Evolutionary conservation across 2,888 invertebrate species (phyloP).

Genomic region (Sminthurinus aureus): DNA sequence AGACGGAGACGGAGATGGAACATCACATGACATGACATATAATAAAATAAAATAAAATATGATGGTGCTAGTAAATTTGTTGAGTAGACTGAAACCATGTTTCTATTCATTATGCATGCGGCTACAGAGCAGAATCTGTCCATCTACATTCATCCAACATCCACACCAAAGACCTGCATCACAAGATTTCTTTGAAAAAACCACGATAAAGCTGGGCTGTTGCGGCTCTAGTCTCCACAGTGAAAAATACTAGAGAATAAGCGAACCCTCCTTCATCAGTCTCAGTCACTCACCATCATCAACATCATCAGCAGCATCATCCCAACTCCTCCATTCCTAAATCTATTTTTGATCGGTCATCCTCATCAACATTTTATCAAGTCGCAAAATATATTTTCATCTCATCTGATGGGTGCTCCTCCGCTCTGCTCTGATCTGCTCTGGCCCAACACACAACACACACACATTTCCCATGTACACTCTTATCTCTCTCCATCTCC

Average conservation of each 20-base stretch:
- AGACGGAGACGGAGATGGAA: too few species aligned
- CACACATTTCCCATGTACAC: background rate
- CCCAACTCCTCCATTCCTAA: slow-evolving; percentile 36
- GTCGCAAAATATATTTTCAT: background rate
- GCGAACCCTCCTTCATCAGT: slow-evolving; percentile 33
- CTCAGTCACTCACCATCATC: slow-evolving; percentile 31
- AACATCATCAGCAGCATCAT: too few species aligned
- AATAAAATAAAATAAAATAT: background rate
- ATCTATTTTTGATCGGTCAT: slow-evolving; percentile 58
- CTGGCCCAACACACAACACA: background rate
- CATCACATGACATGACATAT: background rate
- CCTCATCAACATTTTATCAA: slow-evolving; percentile 42
- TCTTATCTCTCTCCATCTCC: background rate
- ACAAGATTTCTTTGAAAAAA: too few species aligned
- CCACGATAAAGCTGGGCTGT: too few species aligned
- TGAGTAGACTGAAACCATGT: slow-evolving; percentile 1
- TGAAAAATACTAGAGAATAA: slow-evolving; percentile 8
- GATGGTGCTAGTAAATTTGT: slow-evolving; percentile 16
- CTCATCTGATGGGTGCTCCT: too few species aligned
- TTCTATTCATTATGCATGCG: too few species aligned
- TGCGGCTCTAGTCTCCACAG: too few species aligned
- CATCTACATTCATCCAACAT: too few species aligned
- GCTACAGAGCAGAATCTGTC: too few species aligned
- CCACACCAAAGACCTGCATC: too few species aligned
- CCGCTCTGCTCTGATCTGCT: too few species aligned